phyloP scores from a whole-genome alignment of 2,888 invertebrate genomes.

The Brenthis ino region DNA sequence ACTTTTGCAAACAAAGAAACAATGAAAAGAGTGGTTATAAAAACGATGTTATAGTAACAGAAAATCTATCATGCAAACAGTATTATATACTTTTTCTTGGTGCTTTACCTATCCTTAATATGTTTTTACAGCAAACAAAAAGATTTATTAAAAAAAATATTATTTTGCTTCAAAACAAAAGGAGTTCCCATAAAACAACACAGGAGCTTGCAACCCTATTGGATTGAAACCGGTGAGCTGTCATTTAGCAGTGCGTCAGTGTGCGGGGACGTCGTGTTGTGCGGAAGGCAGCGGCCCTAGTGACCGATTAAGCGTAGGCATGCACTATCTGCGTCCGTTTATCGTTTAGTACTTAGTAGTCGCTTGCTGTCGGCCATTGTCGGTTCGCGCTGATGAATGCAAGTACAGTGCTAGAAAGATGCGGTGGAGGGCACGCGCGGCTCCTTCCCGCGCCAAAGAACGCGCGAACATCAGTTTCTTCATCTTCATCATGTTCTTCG shows the following conservation, averaged over 20 bases:
- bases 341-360: constrained; percentile 55
- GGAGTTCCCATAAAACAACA: constrained; percentile 15
- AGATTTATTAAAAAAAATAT: background rate
- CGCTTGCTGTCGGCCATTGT: constrained; percentile 52
- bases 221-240: constrained; percentile 39
- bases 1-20: no score
- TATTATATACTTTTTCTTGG: no score
- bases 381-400: constrained; percentile 56
- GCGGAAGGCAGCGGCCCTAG: constrained; percentile 55
- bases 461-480: constrained; percentile 94
- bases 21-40: no score
- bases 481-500: constrained; percentile 95
- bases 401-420: constrained; percentile 59
- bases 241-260: constrained; percentile 45
- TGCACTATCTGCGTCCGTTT: constrained; percentile 16
- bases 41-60: no score
- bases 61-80: no score
- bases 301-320: constrained; percentile 45
- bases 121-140: no score
- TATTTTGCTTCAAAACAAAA: constrained; percentile 23
- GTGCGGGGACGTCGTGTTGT: constrained; percentile 57
- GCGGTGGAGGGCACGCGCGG: constrained; percentile 78
- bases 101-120: no score
- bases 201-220: constrained; percentile 40
- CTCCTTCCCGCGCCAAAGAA: constrained; percentile 84